phyloP scores from a whole-genome alignment of 2,113 vertebrate genomes.

The Benthochromis sp. region DNA sequence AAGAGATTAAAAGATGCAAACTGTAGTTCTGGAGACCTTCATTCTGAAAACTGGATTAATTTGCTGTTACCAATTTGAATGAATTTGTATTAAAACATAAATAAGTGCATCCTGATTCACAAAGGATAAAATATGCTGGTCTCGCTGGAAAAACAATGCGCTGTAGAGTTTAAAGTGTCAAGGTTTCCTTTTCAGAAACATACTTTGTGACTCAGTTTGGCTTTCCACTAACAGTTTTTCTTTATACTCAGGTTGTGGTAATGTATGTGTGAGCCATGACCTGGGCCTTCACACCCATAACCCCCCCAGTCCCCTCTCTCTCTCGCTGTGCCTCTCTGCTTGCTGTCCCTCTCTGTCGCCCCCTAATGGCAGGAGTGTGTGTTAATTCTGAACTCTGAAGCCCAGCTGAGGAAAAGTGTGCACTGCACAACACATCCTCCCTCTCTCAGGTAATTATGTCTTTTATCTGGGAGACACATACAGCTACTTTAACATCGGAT shows the following conservation, averaged over 20 bases:
- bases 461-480: slow-evolving; percentile 75
- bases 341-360: slow-evolving; percentile 63
- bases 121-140: background rate
- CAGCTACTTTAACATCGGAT: slow-evolving; percentile 74
- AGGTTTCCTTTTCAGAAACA: background rate
- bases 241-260: background rate
- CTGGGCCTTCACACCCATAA: background rate
- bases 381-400: slow-evolving; percentile 24
- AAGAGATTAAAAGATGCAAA: background rate
- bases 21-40: background rate
- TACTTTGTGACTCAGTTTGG: background rate
- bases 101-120: background rate
- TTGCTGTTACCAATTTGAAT: background rate
- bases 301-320: background rate
- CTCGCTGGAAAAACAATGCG: background rate
- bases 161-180: background rate
- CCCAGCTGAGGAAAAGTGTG: slow-evolving; percentile 68
- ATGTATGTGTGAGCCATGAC: background rate
- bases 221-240: background rate
- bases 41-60: background rate
- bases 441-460: slow-evolving; percentile 76
- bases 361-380: slow-evolving; percentile 63
- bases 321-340: background rate
- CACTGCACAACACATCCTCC: slow-evolving; percentile 68
- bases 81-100: background rate